These are phyloP conservation scores for Melieria crassipennis DNA, from an alignment of 2,888 invertebrate species.

Conservation along the genomic window DNA sequence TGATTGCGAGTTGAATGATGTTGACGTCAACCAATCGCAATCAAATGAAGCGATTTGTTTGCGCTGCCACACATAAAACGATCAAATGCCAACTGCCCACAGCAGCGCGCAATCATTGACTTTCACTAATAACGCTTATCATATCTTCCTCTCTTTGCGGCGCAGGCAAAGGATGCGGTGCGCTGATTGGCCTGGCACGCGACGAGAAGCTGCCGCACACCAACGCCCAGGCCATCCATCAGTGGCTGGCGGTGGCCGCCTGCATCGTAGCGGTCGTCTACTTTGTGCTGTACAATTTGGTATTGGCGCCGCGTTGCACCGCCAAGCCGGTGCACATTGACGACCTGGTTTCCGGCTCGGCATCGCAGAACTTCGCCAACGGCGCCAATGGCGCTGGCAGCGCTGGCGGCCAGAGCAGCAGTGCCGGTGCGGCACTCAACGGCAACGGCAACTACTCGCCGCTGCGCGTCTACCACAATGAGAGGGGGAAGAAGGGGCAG, in stretches of 20 bases:
- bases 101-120: too few relatives aligned
- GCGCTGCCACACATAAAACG: too few relatives aligned
- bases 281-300: constrained; percentile 77
- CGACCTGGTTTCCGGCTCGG: constrained; percentile 61
- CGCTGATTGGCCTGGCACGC: constrained; percentile 71
- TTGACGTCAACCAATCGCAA: too few relatives aligned
- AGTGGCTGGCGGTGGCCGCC: constrained; percentile 73
- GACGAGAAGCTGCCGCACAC: constrained; percentile 57
- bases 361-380: constrained; percentile 67
- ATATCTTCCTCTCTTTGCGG: constrained; percentile 21
- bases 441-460: constrained; percentile 80
- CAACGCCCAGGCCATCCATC: constrained; percentile 68
- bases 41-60: too few relatives aligned
- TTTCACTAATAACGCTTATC: not conserved
- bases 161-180: constrained; percentile 78
- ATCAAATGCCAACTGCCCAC: too few relatives aligned
- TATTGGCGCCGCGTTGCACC: constrained; percentile 78
- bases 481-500: constrained; percentile 81
- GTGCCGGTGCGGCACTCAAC: constrained; percentile 42
- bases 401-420: constrained; percentile 39
- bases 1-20: not conserved
- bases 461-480: constrained; percentile 83
- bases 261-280: constrained; percentile 75
- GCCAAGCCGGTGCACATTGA: constrained; percentile 73
- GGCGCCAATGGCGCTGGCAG: constrained; percentile 44